Base-by-base conservation (phyloP, 2,797 vertebrate species). In the Pangasius sanitwongsei region DNA sequence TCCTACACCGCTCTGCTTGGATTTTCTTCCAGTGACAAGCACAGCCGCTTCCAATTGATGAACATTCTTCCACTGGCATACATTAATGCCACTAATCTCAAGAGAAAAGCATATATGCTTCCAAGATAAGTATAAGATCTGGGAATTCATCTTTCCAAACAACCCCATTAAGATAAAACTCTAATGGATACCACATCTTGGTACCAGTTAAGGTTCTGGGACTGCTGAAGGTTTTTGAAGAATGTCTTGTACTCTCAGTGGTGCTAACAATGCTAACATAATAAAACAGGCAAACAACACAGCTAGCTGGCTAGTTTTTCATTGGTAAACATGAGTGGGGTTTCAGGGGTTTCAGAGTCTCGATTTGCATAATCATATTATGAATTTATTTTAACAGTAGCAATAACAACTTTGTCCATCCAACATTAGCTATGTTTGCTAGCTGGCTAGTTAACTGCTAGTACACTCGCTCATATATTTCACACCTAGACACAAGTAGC, bases 1-100 rank as follows among this genome's bases (percentile, higher is more conserved):
- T 9, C 44, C 55, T 44, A 50, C 41, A 9, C 82, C 3, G 41
- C 82, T 83, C 20, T 50, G 61, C 82, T 65, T 3, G 59, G 59
- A 83, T 83, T 83, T 67, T 67, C 41, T 48, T 48, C n/a, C 83
- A 25, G 67, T 41, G 67, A 70, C 55, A 41, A 11, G 55, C 23
- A 37, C 84, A 72, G 53, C 84, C 67, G 48, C n/a, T 74, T 74
- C 84, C 70, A 34, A 74, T 86, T 86, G 84, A 72, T 72, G 31
- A 41, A 72, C 48, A 57, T 63, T 72, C 55, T 31, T 59, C 67
- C 55, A 25, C 84, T 70, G 63, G 83, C 48, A 15, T 23, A 85
- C 82, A 67, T 34, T 34, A 85, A 70, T 55, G n/a, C 63, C n/a
- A 23, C 63, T 83, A 63, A 63, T 83, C 81, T 83, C 23, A 1